Percentiles rank a stretch among this genome's conserved stretches.
Conservation (phyloP, 2,888 invertebrate species). For the Hirtodrosophila confusa region DNA sequence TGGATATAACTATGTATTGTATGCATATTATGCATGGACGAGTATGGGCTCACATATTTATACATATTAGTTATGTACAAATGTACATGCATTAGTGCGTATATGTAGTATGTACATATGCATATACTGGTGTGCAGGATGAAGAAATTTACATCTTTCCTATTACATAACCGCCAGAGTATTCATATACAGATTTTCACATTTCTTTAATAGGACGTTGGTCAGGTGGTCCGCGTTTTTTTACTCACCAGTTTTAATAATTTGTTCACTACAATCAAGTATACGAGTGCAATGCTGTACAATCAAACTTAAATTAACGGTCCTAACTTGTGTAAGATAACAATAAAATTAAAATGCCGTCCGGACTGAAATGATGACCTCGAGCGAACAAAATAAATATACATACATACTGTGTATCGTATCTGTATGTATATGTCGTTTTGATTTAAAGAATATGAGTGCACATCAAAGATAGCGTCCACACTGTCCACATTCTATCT, state of each 20-base stretch:
- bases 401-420: constrained; percentile 9
- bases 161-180: too few relatives aligned
- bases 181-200: background rate
- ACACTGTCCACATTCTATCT: constrained; percentile 64
- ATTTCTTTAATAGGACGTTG: background rate
- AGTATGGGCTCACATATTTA: too few relatives aligned
- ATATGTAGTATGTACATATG: too few relatives aligned
- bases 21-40: background rate
- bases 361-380: constrained; percentile 53
- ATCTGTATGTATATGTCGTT: constrained; percentile 17
- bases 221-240: background rate
- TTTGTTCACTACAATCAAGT: constrained; percentile 1
- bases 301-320: constrained; percentile 28
- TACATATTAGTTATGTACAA: too few relatives aligned
- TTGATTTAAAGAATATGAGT: constrained; percentile 58
- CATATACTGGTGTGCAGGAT: too few relatives aligned
- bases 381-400: constrained; percentile 40
- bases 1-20: background rate
- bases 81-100: too few relatives aligned
- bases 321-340: constrained; percentile 42
- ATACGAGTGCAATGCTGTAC: constrained; percentile 8
- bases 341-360: constrained; percentile 49
- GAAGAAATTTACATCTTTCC: too few relatives aligned
- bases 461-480: constrained; percentile 66
- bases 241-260: constrained; percentile 28